Conservation (phyloP, 2,888 invertebrate species). For the Ichneumon xanthorius region DNA sequence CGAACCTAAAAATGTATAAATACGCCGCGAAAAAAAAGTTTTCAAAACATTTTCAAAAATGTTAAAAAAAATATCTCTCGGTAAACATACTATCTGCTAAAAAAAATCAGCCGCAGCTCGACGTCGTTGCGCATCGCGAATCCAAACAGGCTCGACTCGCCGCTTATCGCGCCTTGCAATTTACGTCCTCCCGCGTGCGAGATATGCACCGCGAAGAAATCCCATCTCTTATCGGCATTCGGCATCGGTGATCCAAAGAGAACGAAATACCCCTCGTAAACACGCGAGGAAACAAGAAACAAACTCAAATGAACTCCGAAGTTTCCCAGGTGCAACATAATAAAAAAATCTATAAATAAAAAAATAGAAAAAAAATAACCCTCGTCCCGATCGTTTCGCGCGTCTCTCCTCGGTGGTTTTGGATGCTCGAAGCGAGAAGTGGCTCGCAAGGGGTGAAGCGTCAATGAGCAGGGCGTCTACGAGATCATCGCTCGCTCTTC, state of each 20-base stretch:
- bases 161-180: too few species aligned
- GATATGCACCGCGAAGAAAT: not conserved
- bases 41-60: too few species aligned
- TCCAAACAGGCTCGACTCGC: too few species aligned
- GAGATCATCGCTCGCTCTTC: constrained; percentile 20
- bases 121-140: too few species aligned
- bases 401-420: constrained; percentile 23
- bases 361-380: not conserved
- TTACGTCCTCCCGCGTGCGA: not conserved
- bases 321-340: not conserved
- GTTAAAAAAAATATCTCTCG: too few species aligned
- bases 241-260: constrained; percentile 36
- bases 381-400: constrained; percentile 5
- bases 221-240: constrained; percentile 27
- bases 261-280: constrained; percentile 1
- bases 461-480: constrained; percentile 47
- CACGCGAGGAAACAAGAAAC: not conserved
- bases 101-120: too few species aligned
- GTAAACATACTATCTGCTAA: too few species aligned
- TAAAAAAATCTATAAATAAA: not conserved
- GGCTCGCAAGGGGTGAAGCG: constrained; percentile 15
- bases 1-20: too few species aligned
- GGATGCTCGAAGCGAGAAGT: constrained; percentile 13
- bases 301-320: not conserved
- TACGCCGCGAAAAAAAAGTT: too few species aligned